These are phyloP conservation scores for Progne subis DNA, from an alignment of 2,113 vertebrate species.

Conservation along the genomic window DNA sequence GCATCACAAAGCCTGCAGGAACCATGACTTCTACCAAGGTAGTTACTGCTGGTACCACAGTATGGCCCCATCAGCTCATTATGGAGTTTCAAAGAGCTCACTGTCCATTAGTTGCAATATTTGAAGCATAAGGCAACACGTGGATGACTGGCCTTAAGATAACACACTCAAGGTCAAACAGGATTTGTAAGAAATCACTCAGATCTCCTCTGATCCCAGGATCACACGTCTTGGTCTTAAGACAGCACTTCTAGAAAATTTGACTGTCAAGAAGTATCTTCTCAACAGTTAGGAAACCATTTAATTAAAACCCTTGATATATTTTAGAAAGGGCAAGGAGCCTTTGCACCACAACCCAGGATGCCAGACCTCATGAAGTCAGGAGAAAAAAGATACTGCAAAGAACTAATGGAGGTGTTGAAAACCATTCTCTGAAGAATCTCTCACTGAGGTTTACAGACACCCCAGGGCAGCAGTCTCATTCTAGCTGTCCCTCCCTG, in stretches of 20 bases:
- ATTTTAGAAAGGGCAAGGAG: neutral
- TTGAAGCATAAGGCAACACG: neutral
- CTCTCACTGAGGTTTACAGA: neutral
- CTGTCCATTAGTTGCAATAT: neutral
- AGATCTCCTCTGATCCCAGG: neutral
- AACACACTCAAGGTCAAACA: neutral
- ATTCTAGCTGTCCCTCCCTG: neutral
- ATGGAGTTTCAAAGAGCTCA: neutral
- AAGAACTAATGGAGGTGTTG: neutral
- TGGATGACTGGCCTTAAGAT: neutral
- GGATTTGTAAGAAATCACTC: neutral
- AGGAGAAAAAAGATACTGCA: neutral
- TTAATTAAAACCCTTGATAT: neutral
- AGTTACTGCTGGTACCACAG: neutral
- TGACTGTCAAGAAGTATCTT: neutral
- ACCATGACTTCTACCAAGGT: neutral
- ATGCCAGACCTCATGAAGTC: neutral
- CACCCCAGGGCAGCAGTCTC: neutral
- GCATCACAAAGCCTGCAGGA: neutral
- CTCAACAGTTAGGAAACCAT: neutral
- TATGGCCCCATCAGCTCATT: neutral
- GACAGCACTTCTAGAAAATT: neutral
- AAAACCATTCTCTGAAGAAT: neutral
- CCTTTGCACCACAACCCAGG: neutral
- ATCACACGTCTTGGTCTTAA: neutral